A percentile compares a stretch with the other conserved stretches of the same genome.
These are phyloP conservation scores for Lepidostoma basale DNA, from an alignment of 1,140 invertebrate genomes.

Conservation along the genomic window DNA sequence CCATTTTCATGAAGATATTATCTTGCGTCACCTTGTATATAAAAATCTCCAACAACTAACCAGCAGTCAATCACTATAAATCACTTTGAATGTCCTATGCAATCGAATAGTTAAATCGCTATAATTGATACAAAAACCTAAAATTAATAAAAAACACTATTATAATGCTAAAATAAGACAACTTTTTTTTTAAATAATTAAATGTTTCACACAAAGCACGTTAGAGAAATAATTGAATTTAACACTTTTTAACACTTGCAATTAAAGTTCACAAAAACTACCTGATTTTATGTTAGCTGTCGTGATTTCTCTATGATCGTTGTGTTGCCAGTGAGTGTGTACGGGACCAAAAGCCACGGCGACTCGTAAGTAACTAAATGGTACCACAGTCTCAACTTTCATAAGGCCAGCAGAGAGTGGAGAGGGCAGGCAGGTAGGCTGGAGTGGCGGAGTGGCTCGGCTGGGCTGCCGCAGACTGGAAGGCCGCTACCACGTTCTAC, in stretches of 20 bases:
- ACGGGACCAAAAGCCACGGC: background rate
- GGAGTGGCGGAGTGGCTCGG: background rate
- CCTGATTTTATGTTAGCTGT: background rate
- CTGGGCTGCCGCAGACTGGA: background rate
- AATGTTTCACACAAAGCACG: background rate
- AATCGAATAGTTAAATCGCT: background rate
- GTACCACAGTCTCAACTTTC: background rate
- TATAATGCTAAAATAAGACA: background rate
- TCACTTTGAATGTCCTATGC: background rate
- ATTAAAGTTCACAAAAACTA: slow-evolving; percentile 6
- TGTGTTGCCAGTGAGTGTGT: background rate
- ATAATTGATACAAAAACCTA: background rate
- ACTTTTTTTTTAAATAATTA: slow-evolving; percentile 1
- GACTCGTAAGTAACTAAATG: background rate
- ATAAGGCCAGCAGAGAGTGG: background rate
- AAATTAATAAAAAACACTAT: slow-evolving; percentile 15
- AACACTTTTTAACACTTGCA: background rate
- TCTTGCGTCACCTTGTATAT: background rate
- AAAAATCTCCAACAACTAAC: background rate
- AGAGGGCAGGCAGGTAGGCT: background rate
- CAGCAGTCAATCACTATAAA: slow-evolving; percentile 1
- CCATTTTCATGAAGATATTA: slow-evolving; percentile 10
- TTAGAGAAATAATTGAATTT: background rate
- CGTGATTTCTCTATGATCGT: background rate
- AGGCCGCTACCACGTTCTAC: background rate